Evolutionary conservation across 2,113 vertebrate genomes (phyloP), one percentile per base, ranked within the genome.

Genomic region (Prionailurus viverrinus): DNA sequence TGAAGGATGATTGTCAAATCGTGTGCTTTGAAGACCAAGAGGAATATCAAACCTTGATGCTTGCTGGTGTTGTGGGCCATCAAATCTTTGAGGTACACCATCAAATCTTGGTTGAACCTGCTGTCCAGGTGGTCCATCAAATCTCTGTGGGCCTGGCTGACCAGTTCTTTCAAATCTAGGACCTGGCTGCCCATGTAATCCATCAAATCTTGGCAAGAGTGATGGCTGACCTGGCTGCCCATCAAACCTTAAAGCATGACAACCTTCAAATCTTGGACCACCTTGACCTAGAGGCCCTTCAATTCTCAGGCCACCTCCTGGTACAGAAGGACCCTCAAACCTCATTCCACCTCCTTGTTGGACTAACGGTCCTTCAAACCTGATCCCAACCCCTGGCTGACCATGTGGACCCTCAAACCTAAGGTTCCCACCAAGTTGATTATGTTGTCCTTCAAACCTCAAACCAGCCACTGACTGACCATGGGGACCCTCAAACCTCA

Each of bases 271-370:
- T 96, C 99, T 99, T 0, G 97, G 99, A 98, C 98, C 99, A 15
- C 98, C 99, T 81, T 96, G 99, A 97, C 98, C 99, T 84, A 99
- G 92, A 97, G 99, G 99, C 25, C 98, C 99, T 96, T 99, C 99
- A 97, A 99, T 99, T 76, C 99, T 97, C 94, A 98, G 98, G 33
- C 99, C 98, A 65, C 99, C 99, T 27, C 98, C 98, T 94, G 99
- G 99, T 97, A 99, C 99, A 36, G 98, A 98, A 97, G 99, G 99
- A 41, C 98, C 99, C 66, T 99, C 99, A 98, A 99, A 99, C 51
- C 99, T 97, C 97, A 98, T 98, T 45, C 99, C 98, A 69, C 99
- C 99, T 23, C 98, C 98, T 58, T 99, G 98, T 69, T 99, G 99
- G 97, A 99, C 99, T 79, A 99, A 98, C 2, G 98, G 99, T 23